These are phyloP conservation scores for Grammomys dolichurus DNA, from an alignment of 2,113 vertebrate species.

Conservation along the genomic window DNA sequence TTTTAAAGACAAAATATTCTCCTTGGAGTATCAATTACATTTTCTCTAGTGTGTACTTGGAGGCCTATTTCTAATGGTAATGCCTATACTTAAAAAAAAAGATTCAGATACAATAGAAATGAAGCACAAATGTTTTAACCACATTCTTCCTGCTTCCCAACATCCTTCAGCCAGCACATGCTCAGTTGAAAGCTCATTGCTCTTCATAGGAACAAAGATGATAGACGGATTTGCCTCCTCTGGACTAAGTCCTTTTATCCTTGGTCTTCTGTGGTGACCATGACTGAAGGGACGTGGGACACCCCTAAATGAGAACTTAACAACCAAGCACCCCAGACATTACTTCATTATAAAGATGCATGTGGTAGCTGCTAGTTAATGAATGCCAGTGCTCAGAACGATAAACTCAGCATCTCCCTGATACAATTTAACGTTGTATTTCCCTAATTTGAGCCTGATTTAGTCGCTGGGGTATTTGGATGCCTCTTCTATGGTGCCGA, in stretches of 20 bases:
- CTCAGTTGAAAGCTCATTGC: not conserved
- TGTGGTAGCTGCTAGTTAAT: slow-evolving; percentile 87
- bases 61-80: not conserved
- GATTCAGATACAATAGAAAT: slow-evolving; percentile 37
- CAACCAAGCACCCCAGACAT: slow-evolving; percentile 80
- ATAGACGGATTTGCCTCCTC: slow-evolving; percentile 3
- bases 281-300: slow-evolving; percentile 64
- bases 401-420: slow-evolving; percentile 89
- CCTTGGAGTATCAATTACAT: not conserved
- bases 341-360: slow-evolving; percentile 87
- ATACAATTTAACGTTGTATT: slow-evolving; percentile 90
- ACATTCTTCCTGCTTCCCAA: slow-evolving; percentile 31
- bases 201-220: slow-evolving; percentile 52
- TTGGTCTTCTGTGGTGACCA: slow-evolving; percentile 14
- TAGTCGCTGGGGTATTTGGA: slow-evolving; percentile 91
- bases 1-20: not conserved
- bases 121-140: slow-evolving; percentile 27
- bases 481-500: slow-evolving; percentile 89
- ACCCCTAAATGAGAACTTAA: slow-evolving; percentile 84
- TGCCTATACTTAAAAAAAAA: slow-evolving; percentile 3
- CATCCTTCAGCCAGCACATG: slow-evolving; percentile 48
- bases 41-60: not conserved
- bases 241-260: not conserved
- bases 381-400: slow-evolving; percentile 87
- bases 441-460: slow-evolving; percentile 92